Base-by-base conservation (phyloP, 2,797 vertebrate species). In the Adelosebastes latens region DNA sequence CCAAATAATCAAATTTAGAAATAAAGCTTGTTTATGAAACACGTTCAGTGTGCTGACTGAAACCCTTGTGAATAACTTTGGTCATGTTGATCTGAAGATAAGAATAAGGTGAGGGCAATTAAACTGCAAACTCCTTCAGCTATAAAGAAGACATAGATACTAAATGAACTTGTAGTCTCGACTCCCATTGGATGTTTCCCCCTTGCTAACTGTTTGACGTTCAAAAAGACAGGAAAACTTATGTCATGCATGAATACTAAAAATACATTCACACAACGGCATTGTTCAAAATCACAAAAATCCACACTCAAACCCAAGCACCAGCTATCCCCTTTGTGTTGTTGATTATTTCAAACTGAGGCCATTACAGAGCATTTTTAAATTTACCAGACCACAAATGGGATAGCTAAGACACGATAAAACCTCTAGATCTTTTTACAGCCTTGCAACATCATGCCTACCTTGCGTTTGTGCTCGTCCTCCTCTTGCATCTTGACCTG, bases 401-500 rank as follows among this genome's bases (percentile, higher is more conserved):
- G 86, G 91, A 94, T 88, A 84, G 86, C 83, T 39, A 42, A 72
- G 62, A 72, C 69, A 83, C 8, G 4, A 36, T 73, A 85, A 77
- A 67, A 58, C 32, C 2, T 29, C 60, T 3, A 3, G 66, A 36
- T 25, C 22, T 25, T 3, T 77, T 29, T 42, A 6, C 31, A 78
- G 58, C 32, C 36, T 24, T 75, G 18, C 4, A 52, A 12, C 60
- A 42, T 58, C 34, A 55, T n/a, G 62, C 94, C 82, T 96, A 99
- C 98, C 97, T 98, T 97, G 88, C 96, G 97, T 75, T 96, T 96
- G 92, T 97, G 96, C 63, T 99, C 97, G 39, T 99, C 98, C 82
- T 99, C 98, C 77, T 99, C 98, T 84, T 99, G 98, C 92, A 99
- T 97, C 93, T 98, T 99, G 85, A 95, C 94, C 89, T 99, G 98